Evolutionary conservation across 2,113 vertebrate species (phyloP).

Genomic region (Channa maculata): DNA sequence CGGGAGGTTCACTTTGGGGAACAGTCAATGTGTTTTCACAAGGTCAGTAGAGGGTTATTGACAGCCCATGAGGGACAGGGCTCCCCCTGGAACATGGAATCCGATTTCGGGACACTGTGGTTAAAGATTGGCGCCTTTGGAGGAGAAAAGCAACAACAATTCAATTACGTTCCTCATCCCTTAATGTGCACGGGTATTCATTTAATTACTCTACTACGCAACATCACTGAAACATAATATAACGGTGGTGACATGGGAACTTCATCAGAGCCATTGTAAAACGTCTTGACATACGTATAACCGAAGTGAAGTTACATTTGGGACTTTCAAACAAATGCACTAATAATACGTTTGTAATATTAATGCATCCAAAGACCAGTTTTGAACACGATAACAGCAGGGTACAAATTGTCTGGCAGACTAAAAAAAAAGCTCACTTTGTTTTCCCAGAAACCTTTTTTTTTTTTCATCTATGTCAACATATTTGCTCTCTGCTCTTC

Average conservation of each 20-base stretch:
- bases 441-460: too few relatives aligned
- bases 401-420: too few relatives aligned
- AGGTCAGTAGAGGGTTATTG: conserved; percentile 78
- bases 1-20: conserved; percentile 66
- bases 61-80: conserved; percentile 42
- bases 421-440: too few relatives aligned
- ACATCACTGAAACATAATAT: conserved; percentile 6
- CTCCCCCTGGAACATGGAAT: conserved; percentile 36
- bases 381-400: background rate
- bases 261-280: background rate
- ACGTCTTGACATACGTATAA: background rate
- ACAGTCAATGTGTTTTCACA: conserved; percentile 72
- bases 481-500: background rate
- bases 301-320: background rate
- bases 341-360: too few relatives aligned
- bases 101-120: conserved; percentile 44
- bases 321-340: background rate
- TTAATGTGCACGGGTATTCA: conserved; percentile 11
- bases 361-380: background rate
- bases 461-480: too few relatives aligned
- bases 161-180: conserved; percentile 5
- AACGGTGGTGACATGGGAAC: conserved; percentile 13
- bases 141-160: background rate
- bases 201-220: conserved; percentile 3
- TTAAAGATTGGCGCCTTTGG: conserved; percentile 17